phyloP scores from a whole-genome alignment of 2,797 vertebrate genomes.

The Aldrovandia affinis region DNA sequence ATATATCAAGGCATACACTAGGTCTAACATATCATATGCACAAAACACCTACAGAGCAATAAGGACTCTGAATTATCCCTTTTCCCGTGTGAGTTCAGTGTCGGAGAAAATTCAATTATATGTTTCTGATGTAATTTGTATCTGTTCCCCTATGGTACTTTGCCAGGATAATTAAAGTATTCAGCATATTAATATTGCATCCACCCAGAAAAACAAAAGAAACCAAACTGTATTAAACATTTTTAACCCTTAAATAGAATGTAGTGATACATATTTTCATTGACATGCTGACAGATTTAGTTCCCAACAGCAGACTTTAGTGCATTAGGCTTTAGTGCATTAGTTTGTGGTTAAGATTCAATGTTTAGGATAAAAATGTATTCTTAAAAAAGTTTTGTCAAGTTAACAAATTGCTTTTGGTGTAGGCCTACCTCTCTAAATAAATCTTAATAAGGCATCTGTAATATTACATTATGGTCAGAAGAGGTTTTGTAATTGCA shows the following conservation, averaged over 20 bases:
- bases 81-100: not conserved
- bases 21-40: not conserved
- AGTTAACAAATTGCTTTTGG: no score
- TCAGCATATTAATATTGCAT: constrained; percentile 25
- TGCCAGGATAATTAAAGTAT: constrained; percentile 31
- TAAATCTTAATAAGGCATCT: not conserved
- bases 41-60: not conserved
- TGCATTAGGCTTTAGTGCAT: not conserved
- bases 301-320: not conserved
- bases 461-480: no score
- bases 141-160: constrained; percentile 12
- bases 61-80: not conserved
- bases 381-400: no score
- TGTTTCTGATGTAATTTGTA: not conserved
- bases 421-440: not conserved
- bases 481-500: not conserved
- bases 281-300: not conserved
- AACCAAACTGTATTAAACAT: not conserved
- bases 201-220: constrained; percentile 12
- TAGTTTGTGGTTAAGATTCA: no score
- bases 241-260: not conserved
- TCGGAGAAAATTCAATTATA: constrained; percentile 4
- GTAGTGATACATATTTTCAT: not conserved
- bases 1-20: not conserved
- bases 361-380: no score